These are phyloP conservation scores for Coreius guichenoti DNA, from an alignment of 2,797 vertebrate species.

Conservation along the genomic window DNA sequence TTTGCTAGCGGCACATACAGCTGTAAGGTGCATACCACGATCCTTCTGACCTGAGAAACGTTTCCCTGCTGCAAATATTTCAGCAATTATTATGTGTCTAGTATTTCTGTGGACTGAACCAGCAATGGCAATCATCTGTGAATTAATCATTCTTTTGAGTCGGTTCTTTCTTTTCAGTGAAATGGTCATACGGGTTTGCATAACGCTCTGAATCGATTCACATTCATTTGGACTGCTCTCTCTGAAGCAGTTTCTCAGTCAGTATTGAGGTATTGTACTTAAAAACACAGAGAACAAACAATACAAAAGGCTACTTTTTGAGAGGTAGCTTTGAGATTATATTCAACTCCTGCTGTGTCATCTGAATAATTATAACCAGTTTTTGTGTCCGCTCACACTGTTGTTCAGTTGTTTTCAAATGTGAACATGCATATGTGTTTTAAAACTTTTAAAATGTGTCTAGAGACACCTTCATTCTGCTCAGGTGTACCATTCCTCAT, in stretches of 20 bases:
- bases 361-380: no score
- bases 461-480: no score
- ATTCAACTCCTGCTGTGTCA: background rate
- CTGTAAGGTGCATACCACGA: background rate
- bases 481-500: no score
- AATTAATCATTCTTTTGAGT: background rate
- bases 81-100: background rate
- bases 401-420: no score
- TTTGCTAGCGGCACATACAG: background rate
- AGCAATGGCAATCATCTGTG: background rate
- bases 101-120: background rate
- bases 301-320: background rate
- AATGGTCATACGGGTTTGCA: background rate
- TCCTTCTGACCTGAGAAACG: background rate
- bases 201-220: background rate
- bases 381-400: no score
- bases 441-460: no score
- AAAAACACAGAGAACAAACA: background rate
- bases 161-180: background rate
- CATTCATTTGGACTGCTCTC: background rate
- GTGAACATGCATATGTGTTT: no score
- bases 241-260: background rate
- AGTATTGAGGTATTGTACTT: background rate
- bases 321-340: background rate
- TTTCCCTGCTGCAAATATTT: background rate